Evolutionary conservation across 2,113 vertebrate species (phyloP).

Genomic region (Rhipidura dahli): DNA sequence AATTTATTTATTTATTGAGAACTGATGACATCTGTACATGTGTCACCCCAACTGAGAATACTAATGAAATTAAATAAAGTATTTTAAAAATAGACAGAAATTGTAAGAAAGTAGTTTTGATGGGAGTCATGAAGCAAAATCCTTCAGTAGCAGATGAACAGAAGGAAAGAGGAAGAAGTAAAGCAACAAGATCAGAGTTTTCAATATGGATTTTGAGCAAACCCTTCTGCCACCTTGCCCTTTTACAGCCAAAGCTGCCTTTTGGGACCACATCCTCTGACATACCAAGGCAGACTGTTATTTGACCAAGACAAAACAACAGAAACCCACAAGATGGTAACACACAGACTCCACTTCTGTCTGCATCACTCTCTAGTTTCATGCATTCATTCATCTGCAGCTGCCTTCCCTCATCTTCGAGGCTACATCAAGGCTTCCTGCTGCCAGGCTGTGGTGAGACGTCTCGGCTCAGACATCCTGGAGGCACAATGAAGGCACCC

Average conservation of each 20-base stretch:
- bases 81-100: not conserved
- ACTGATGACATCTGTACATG: not conserved
- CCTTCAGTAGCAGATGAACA: not conserved
- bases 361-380: slow-evolving; percentile 34
- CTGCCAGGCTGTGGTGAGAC: not conserved
- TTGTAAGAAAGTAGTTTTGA: not conserved
- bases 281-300: not conserved
- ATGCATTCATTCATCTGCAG: slow-evolving; percentile 31
- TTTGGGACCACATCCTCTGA: not conserved
- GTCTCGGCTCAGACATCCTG: not conserved
- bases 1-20: not conserved
- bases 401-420: slow-evolving; percentile 26
- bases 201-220: not conserved
- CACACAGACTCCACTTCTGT: not conserved
- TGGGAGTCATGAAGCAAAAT: not conserved
- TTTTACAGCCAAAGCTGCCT: not conserved
- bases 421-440: slow-evolving; percentile 4
- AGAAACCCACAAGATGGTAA: not conserved
- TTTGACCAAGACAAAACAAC: not conserved
- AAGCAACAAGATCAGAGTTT: not conserved
- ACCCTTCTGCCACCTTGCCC: not conserved
- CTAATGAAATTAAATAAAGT: not conserved
- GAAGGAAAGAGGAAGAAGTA: not conserved
- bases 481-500: slow-evolving; percentile 21
- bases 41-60: not conserved